Evolutionary conservation across 2,888 invertebrate genomes (phyloP), one percentile per base, ranked within the genome.

Genomic region (Nysson spinosus): DNA sequence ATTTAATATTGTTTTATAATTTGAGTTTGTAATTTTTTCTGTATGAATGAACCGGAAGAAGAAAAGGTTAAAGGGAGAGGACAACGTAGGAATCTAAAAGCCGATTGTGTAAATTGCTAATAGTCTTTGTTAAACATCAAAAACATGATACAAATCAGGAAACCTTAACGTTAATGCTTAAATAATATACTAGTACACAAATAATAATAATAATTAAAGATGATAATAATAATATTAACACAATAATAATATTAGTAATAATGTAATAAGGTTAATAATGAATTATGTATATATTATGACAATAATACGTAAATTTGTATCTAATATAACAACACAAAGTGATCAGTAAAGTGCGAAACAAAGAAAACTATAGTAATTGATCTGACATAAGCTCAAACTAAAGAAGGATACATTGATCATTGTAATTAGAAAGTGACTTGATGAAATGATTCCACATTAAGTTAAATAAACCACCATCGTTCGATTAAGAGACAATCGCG

Each of bases 41-140:
- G n/a, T n/a, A n/a, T n/a, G n/a, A n/a, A n/a, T n/a, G n/a, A n/a
- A 35, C 7, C 14, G 9, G 35, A 14, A 16, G 4, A 4, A 35
- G 35, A 11, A 1, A 1, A 11, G 7, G 3, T 3, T 12, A 7
- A 16, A 12, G 16, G 35, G 2, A 14, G 4, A 11, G 16, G 5
- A 3, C 11, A 35, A 16, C n/a, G n/a, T n/a, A n/a, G n/a, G n/a
- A n/a, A n/a, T n/a, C n/a, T n/a, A n/a, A n/a, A n/a, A n/a, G n/a
- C n/a, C 17, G 16, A 16, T 11, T 14, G 17, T 32, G 19, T 17
- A 26, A 49, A 40, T 39, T 46, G 16, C 20, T 35, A 30, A 34
- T 39, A 55, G 50, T 37, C 16, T 72, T 51, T 62, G 46, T 62
- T 46, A 62, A 72, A 65, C 62, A 73, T 65, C 39, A 52, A 68